A percentile compares a stretch with the other conserved stretches of the same genome.
Conservation (phyloP, 2,888 invertebrate species). For the Busseola fusca region DNA sequence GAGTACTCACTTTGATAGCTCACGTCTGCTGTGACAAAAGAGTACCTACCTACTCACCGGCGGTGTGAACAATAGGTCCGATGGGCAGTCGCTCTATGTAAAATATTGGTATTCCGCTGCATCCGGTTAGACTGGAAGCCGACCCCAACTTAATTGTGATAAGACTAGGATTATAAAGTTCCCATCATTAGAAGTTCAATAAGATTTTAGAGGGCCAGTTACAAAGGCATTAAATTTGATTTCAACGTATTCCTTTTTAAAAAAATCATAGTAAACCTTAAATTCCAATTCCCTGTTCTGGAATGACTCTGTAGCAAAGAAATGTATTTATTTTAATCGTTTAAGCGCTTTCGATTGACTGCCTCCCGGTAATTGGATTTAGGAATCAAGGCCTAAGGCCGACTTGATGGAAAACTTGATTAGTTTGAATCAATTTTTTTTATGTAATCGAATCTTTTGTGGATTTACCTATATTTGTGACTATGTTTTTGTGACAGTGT, state of each 20-base stretch:
- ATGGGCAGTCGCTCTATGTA: too few species aligned
- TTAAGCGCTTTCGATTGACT: slow-evolving; percentile 40
- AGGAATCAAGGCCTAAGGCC: slow-evolving; percentile 28
- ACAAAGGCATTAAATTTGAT: not conserved
- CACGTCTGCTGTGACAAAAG: too few species aligned
- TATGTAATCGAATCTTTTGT: slow-evolving; percentile 8
- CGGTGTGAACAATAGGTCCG: too few species aligned
- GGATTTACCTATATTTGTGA: slow-evolving; percentile 18
- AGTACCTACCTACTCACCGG: too few species aligned
- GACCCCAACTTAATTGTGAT: too few species aligned
- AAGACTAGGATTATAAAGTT: too few species aligned
- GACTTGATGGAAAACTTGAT: slow-evolving; percentile 39
- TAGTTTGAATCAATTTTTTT: slow-evolving; percentile 29
- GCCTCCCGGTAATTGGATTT: slow-evolving; percentile 54
- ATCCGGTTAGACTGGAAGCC: too few species aligned
- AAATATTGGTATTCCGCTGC: too few species aligned
- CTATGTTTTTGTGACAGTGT: not conserved
- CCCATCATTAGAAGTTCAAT: too few species aligned
- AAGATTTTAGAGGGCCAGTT: too few species aligned
- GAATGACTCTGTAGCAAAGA: slow-evolving; percentile 14
- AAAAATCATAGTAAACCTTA: slow-evolving; percentile 21
- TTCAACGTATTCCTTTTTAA: not conserved
- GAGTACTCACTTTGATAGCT: too few species aligned
- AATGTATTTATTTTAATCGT: slow-evolving; percentile 58
- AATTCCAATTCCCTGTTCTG: slow-evolving; percentile 2